Percentiles rank a stretch among this genome's conserved stretches.
Evolutionary conservation across 2,113 vertebrate genomes (phyloP).

Genomic region (Pan troglodytes): NHGRI_mPanTro3-v2.1_pri NC_072417.2:53909501-53910000

Average conservation of each 20-base stretch:
- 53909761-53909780: background rate
- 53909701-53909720: background rate
- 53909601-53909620: background rate
- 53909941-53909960: background rate
- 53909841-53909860: background rate
- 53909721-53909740: background rate
- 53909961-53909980: slow-evolving; percentile 18
- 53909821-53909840: background rate
- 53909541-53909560: background rate
- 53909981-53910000: background rate
- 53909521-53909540: background rate
- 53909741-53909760: background rate
- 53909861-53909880: background rate
- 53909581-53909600: background rate
- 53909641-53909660: background rate
- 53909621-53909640: background rate
- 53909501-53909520: background rate
- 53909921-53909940: background rate
- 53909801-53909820: slow-evolving; percentile 2
- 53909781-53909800: background rate
- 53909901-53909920: background rate
- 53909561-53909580: background rate
- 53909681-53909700: slow-evolving; percentile 35
- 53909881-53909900: background rate
- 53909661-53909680: slow-evolving; percentile 6